Percentiles rank a stretch among this genome's conserved stretches.
phyloP scores from a whole-genome alignment of 1,140 invertebrate genomes.

The Brachionus manjavacas region DNA sequence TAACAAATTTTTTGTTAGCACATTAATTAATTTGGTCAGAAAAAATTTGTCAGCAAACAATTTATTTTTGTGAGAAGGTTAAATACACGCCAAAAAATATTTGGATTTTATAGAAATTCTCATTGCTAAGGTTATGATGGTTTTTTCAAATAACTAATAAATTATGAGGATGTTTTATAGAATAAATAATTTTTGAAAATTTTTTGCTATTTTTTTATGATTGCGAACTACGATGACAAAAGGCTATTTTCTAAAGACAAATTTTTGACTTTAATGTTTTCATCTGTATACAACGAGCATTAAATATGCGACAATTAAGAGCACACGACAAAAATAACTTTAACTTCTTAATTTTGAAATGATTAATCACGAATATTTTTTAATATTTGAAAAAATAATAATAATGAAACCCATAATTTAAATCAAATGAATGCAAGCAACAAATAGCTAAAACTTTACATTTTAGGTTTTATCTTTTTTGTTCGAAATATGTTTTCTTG shows the following conservation, averaged over 20 bases:
- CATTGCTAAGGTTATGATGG: too few species aligned
- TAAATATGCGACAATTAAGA: neutral
- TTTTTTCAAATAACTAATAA: too few species aligned
- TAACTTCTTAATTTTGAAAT: constrained; percentile 7
- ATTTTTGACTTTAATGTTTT: neutral
- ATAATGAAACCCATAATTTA: constrained; percentile 29
- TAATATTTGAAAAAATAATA: constrained; percentile 10
- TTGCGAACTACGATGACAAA: neutral
- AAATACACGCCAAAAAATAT: too few species aligned
- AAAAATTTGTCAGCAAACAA: too few species aligned
- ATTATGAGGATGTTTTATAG: too few species aligned
- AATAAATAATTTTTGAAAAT: too few species aligned
- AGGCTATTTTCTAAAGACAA: neutral
- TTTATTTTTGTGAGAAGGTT: too few species aligned
- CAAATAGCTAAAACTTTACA: neutral
- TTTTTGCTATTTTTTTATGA: too few species aligned
- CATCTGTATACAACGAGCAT: neutral
- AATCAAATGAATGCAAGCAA: neutral
- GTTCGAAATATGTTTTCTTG: neutral
- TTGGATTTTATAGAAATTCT: too few species aligned
- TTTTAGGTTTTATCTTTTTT: neutral
- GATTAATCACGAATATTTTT: constrained; percentile 31
- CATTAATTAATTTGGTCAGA: too few species aligned
- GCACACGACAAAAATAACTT: constrained; percentile 23
- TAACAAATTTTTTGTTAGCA: too few species aligned